Conservation (phyloP, 2,113 vertebrate genomes). For the Ia io region DNA sequence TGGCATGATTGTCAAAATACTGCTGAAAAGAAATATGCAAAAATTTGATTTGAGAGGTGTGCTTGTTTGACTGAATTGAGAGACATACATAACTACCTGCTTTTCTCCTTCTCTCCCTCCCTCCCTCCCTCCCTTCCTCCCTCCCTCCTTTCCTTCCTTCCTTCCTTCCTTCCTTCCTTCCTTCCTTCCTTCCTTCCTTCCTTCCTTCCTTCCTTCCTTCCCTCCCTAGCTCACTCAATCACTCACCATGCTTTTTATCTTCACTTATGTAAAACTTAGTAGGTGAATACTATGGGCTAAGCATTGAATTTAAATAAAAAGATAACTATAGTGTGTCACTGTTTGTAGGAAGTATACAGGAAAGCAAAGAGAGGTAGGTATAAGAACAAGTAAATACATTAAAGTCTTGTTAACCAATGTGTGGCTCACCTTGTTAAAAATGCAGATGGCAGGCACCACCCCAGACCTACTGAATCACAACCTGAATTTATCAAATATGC, state of each 20-base stretch:
- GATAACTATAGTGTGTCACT: not conserved
- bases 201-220: not conserved
- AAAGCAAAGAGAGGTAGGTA: not conserved
- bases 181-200: no score
- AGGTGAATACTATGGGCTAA: not conserved
- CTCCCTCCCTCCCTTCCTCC: not conserved
- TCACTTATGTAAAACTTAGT: not conserved
- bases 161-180: not conserved
- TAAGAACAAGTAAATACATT: not conserved
- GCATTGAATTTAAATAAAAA: not conserved
- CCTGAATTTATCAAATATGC: not conserved
- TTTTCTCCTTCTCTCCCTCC: not conserved
- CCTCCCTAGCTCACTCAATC: not conserved
- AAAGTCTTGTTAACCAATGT: not conserved
- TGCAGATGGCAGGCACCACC: not conserved
- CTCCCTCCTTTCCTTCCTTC: not conserved
- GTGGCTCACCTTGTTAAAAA: not conserved
- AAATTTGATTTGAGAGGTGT: not conserved
- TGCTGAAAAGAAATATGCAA: not conserved
- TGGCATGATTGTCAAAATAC: slow-evolving; percentile 39
- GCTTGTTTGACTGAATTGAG: not conserved
- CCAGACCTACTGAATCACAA: not conserved
- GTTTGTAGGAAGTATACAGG: not conserved
- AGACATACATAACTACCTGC: not conserved
- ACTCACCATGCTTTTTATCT: not conserved